Conservation (phyloP, 2,113 vertebrate genomes). For the Benitochromis conjunctus region DNA sequence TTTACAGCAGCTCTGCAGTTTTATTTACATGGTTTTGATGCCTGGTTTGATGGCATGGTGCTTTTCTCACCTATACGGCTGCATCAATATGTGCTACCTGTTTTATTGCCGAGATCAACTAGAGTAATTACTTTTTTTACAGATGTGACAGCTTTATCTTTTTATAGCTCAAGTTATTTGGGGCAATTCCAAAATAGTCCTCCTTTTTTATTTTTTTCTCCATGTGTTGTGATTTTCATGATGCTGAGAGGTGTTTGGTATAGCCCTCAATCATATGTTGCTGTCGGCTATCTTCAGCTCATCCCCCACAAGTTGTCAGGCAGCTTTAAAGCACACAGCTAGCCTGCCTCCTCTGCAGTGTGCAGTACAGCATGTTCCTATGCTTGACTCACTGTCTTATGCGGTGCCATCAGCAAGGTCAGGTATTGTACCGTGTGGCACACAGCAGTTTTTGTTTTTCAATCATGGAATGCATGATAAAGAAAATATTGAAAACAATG, state of each 20-base stretch:
- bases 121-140: not conserved
- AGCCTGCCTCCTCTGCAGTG: not conserved
- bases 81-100: not conserved
- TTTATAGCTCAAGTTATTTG: conserved; percentile 31
- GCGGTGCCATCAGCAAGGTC: conserved; percentile 42
- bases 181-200: conserved; percentile 2
- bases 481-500: not conserved
- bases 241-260: not conserved
- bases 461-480: not conserved
- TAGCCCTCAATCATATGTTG: not conserved
- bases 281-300: not conserved
- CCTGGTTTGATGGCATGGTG: not conserved
- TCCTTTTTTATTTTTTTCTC: not conserved
- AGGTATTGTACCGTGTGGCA: not conserved
- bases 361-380: conserved; percentile 35
- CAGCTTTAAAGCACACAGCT: not conserved
- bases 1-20: not conserved
- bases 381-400: conserved; percentile 17
- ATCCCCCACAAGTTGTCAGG: not conserved
- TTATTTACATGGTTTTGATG: not conserved
- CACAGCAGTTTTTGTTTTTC: not conserved
- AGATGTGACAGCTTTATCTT: not conserved
- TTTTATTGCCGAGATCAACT: not conserved
- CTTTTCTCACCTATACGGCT: not conserved
- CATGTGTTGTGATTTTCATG: not conserved